Conservation (phyloP, 1,140 invertebrate genomes). For the Brachystomella parvula region DNA sequence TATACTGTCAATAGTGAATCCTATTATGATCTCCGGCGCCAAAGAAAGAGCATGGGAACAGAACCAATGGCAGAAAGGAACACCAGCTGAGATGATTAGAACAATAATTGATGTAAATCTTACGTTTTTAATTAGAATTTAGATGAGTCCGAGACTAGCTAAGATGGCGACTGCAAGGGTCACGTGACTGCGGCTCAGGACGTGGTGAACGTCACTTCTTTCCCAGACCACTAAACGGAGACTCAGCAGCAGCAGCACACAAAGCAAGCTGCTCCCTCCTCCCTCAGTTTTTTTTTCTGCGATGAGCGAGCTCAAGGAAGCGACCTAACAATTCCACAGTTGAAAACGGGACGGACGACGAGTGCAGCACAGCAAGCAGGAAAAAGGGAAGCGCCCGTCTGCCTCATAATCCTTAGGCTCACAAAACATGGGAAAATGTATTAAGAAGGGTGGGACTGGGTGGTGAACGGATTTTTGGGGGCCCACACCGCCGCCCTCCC, state of each 20-base stretch:
- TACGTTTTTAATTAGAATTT: no score
- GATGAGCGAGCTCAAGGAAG: not conserved
- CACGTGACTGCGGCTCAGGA: not conserved
- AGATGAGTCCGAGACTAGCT: no score
- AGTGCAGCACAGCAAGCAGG: no score
- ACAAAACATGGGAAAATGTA: not conserved
- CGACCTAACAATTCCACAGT: not conserved
- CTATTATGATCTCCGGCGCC: no score
- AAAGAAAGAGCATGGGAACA: no score
- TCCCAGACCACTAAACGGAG: not conserved
- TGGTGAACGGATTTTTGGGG: conserved; percentile 9
- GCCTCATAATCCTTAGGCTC: not conserved
- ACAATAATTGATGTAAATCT: no score
- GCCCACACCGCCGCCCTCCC: conserved; percentile 4
- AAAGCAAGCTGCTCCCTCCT: not conserved
- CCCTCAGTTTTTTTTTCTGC: not conserved
- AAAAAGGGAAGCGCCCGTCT: conserved; percentile 11
- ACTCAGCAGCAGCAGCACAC: not conserved
- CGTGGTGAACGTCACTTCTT: conserved; percentile 2
- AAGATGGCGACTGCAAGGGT: conserved; percentile 5
- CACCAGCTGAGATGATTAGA: no score
- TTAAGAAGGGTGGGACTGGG: conserved; percentile 4
- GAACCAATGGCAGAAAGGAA: no score
- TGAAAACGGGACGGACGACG: not conserved
- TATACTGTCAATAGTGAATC: no score